Evolutionary conservation across 1,140 invertebrate genomes (phyloP).

Genomic region (Daktulosphaira vitifoliae): DNA sequence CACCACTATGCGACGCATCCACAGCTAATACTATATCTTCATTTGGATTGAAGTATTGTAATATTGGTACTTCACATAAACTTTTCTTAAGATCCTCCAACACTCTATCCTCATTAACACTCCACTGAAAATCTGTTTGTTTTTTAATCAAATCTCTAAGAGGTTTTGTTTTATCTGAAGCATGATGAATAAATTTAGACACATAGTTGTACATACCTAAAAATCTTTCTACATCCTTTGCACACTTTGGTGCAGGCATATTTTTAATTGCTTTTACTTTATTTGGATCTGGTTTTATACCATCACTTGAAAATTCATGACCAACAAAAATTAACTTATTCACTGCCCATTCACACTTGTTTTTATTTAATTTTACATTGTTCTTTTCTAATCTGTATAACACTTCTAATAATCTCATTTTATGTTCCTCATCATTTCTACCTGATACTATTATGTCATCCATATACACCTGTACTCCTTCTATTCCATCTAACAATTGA

Average conservation of each 20-base stretch:
- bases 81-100: constrained; percentile 38
- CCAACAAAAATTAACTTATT: constrained; percentile 43
- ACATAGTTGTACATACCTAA: constrained; percentile 44
- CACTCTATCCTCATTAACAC: constrained; percentile 35
- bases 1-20: constrained; percentile 42
- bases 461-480: constrained; percentile 36
- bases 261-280: constrained; percentile 42
- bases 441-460: constrained; percentile 41
- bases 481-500: constrained; percentile 37
- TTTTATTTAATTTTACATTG: constrained; percentile 28
- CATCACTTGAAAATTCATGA: constrained; percentile 40
- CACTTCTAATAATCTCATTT: constrained; percentile 38
- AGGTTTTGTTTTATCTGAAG: constrained; percentile 36
- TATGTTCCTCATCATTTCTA: constrained; percentile 34
- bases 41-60: too few relatives aligned
- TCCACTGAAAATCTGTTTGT: constrained; percentile 39
- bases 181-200: constrained; percentile 39
- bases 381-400: constrained; percentile 31
- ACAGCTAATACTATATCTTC: constrained; percentile 37
- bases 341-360: constrained; percentile 35
- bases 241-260: constrained; percentile 40
- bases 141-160: too few relatives aligned
- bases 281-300: constrained; percentile 39
- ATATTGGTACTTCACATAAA: constrained; percentile 39
- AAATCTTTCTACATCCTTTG: constrained; percentile 43